Conservation (phyloP, 1,140 invertebrate genomes). For the Calephelis nemesis region DNA sequence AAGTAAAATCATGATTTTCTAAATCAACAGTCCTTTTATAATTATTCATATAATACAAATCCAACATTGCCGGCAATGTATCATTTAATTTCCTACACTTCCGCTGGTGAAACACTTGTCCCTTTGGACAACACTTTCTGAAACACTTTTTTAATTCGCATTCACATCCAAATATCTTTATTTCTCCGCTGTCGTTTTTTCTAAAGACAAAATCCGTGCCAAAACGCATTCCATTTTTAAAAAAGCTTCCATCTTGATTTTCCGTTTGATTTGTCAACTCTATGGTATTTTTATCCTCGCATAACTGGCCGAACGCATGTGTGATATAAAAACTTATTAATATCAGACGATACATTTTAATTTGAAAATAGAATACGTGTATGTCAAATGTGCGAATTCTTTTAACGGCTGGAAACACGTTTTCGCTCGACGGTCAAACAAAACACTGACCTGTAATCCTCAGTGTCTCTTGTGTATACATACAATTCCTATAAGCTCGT, state of each 20-base stretch:
- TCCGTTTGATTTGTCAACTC: slow-evolving; percentile 40
- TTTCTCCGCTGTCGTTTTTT: slow-evolving; percentile 42
- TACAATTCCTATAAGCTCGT: neutral
- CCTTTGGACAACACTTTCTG: slow-evolving; percentile 56
- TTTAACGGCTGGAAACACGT: neutral
- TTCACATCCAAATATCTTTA: slow-evolving; percentile 49
- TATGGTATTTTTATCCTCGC: slow-evolving; percentile 44
- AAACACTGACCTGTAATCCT: slow-evolving; percentile 6
- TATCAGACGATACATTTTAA: slow-evolving; percentile 39
- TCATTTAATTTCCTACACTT: slow-evolving; percentile 37
- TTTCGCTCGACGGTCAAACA: neutral
- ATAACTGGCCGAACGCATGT: slow-evolving; percentile 41
- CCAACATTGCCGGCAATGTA: slow-evolving; percentile 34
- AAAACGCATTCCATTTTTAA: slow-evolving; percentile 43
- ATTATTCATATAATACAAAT: slow-evolving; percentile 39
- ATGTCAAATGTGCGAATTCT: neutral
- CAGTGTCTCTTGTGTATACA: neutral
- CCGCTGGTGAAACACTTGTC: slow-evolving; percentile 35
- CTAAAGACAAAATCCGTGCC: slow-evolving; percentile 44
- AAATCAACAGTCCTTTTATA: slow-evolving; percentile 34
- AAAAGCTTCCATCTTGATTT: slow-evolving; percentile 37
- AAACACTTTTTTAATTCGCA: slow-evolving; percentile 53
- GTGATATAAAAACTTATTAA: slow-evolving; percentile 37
- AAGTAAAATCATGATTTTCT: slow-evolving; percentile 28
- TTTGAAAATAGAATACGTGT: slow-evolving; percentile 21